These are phyloP conservation scores for Heteromormyrus szaboi DNA, from an alignment of 2,797 vertebrate genomes.

Conservation along the genomic window DNA sequence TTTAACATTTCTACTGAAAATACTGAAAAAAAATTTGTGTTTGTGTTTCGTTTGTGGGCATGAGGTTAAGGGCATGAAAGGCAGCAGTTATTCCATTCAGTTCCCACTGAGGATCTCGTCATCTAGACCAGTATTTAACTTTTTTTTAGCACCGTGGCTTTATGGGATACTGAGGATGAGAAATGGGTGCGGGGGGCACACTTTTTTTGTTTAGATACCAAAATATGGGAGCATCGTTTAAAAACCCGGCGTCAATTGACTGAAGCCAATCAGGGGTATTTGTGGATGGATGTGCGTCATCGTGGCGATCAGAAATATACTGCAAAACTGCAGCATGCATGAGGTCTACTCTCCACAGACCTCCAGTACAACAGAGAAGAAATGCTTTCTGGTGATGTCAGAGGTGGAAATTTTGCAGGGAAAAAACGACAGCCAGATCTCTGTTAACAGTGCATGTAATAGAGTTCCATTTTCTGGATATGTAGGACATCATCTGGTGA, in stretches of 20 bases:
- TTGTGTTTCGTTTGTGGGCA: background rate
- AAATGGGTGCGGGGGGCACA: background rate
- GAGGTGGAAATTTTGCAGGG: background rate
- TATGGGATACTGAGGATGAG: background rate
- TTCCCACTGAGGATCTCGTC: background rate
- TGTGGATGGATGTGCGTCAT: background rate
- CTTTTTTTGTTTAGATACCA: background rate
- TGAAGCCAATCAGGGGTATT: background rate
- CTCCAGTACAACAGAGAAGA: background rate
- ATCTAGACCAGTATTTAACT: background rate
- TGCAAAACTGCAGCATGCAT: background rate
- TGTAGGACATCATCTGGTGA: slow-evolving; percentile 7
- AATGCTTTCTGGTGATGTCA: background rate
- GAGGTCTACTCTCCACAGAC: background rate
- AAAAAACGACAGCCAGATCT: background rate
- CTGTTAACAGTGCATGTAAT: background rate
- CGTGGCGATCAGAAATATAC: background rate
- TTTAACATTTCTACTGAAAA: background rate
- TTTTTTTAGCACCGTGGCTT: background rate
- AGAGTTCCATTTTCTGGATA: background rate
- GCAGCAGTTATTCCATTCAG: background rate
- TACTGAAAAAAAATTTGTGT: background rate
- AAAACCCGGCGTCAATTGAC: background rate
- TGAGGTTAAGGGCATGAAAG: background rate
- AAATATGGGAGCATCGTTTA: background rate